Evolutionary conservation across 2,797 vertebrate genomes (phyloP).

Genomic region (Momotus momota): DNA sequence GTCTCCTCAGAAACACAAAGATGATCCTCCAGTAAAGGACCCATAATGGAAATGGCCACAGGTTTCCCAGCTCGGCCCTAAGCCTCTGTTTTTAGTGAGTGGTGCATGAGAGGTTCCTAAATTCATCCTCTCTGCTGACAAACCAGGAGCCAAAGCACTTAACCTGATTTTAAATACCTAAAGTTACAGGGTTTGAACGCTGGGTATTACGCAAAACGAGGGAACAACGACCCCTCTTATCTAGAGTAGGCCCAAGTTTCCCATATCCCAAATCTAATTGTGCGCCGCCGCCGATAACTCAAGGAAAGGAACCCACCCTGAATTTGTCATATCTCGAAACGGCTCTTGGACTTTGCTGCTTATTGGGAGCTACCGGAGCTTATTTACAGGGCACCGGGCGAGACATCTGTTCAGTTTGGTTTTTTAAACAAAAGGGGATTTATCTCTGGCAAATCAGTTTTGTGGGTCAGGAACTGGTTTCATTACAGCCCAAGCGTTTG

Average conservation of each 20-base stretch:
- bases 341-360: background rate
- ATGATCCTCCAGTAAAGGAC: background rate
- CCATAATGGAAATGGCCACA: background rate
- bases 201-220: background rate
- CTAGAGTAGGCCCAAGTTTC: background rate
- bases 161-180: background rate
- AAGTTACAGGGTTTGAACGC: background rate
- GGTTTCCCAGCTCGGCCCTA: background rate
- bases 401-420: constrained; percentile 64
- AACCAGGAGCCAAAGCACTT: constrained; percentile 6
- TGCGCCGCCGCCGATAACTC: background rate
- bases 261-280: background rate
- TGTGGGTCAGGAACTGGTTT: constrained; percentile 18
- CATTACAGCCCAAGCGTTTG: background rate
- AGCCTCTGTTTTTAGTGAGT: constrained; percentile 14
- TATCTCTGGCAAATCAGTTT: constrained; percentile 53
- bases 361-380: background rate
- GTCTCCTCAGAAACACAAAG: background rate
- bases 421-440: constrained; percentile 40
- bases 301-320: background rate
- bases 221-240: background rate
- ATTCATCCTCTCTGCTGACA: constrained; percentile 2
- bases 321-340: background rate
- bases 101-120: background rate
- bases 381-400: constrained; percentile 40